Base-by-base conservation (phyloP, 2,113 vertebrate species). In the Oryzias curvinotus region DNA sequence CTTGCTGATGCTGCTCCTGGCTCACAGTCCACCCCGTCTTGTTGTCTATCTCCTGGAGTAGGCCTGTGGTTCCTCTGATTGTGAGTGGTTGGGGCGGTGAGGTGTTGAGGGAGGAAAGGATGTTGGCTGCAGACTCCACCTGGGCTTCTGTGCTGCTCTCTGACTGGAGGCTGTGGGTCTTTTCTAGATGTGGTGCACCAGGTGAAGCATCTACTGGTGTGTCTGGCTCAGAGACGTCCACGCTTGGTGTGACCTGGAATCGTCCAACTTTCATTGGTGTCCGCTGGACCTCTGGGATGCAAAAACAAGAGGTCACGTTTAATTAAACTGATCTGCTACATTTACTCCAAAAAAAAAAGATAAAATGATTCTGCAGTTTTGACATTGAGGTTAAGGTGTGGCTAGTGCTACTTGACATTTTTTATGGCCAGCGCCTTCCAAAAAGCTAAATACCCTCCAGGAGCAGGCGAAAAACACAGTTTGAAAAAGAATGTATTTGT, bases 171-270 rank as follows among this genome's bases (percentile, higher is more conserved):
- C 52, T 70, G 65, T 44, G 18, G n/a, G 45, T 21, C 43, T 53
- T 44, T 16, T 43, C 5, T 0, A 64, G 51, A 47, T 62, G 55
- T 1, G 56, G 62, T 2, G 81, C 30, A 4, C 77, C n/a, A 3
- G 73, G 69, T 25, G 4, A 52, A 18, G 57, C 18, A 6, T 12
- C 41, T 2, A 5, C 23, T 1, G 65, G 28, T 5, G 4, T 60
- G 15, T 52, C 19, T 1, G 71, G 55, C 2, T 25, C 23, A 17
- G 76, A 73, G 56, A 71, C 19, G 12, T 92, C 93, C 66, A 89
- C 90, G 71, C 92, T 90, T 13, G 94, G 94, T 0, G 91, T 92
- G 86, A 97, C 96, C 65, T 95, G 95, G 87, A 98, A 98, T 18
- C 96, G 91, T 2, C 96, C 96, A 1, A 98, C 94, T 5, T 94